Evolutionary conservation across 92 coral and sea anemone genomes (phyloP), one percentile per base, ranked within the genome.

Genomic region (Virgularia gustaviana): DNA sequence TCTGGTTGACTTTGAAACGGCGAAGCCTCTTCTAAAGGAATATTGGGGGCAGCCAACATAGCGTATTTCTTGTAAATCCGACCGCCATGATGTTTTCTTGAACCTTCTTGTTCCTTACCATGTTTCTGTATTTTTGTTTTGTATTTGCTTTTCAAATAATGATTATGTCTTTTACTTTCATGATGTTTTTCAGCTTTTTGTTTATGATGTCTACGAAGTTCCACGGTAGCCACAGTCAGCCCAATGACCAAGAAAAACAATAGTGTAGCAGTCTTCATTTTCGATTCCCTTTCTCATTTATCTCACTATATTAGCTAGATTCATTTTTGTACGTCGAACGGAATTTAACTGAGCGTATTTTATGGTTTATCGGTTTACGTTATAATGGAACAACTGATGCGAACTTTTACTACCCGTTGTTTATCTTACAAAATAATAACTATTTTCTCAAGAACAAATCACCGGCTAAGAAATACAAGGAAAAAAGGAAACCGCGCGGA

Each of bases 51-150:
- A n/a, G 75, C 6, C 18, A 68, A 33, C 75, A 68, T 68, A 22
- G 44, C 75, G 36, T 49, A 68, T 20, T 68, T 68, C 47, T 68
- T 68, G 47, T 49, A 68, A 30, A 68, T 36, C 56, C 25, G 19
- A 34, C n/a, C n/a, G n/a, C 58, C 30, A 22, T 52, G 58, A 22
- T 22, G 1, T 52, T 52, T 52, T 12, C 31, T 52, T 52, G 28
- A 22, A 4, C 58, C 58, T 6, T 52, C n/a, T n/a, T n/a, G 58
- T 2, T 52, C 5, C 30, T 2, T 8, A 15, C 45, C 31, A 52
- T 52, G 58, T 52, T 52, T 52, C 30, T 1, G 7, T 52, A 9
- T 22, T 33, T 22, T 12, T 7, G 3, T 22, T 52, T 52, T 52
- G 30, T 3, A 28, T 33, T 52, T 52, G 11, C 6, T 7, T 28